phyloP scores from a whole-genome alignment of 2,113 vertebrate species.

The Mormoops blainvillei region DNA sequence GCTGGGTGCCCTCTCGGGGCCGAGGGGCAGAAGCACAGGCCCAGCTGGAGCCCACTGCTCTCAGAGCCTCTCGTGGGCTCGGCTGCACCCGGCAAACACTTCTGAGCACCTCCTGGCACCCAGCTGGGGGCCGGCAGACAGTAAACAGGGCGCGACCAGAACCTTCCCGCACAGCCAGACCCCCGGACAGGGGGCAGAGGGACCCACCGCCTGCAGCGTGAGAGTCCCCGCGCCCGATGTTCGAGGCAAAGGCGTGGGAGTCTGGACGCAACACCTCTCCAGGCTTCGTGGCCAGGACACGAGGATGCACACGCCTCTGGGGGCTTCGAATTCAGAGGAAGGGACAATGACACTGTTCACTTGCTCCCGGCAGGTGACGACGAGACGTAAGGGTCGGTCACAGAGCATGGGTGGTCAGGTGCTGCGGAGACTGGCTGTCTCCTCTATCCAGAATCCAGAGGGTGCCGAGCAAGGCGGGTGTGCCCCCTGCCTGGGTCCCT shows the following conservation, averaged over 20 bases:
- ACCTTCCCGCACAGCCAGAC: too few relatives aligned
- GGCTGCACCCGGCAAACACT: neutral
- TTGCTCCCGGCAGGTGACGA: neutral
- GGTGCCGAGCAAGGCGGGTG: neutral
- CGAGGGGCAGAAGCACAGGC: too few relatives aligned
- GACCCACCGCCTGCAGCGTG: too few relatives aligned
- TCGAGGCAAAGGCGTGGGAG: neutral
- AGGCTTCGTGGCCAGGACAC: neutral
- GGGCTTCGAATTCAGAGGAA: neutral
- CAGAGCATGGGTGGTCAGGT: rapidly evolving
- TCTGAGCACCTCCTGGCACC: neutral
- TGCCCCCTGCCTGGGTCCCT: neutral
- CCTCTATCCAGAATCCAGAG: neutral
- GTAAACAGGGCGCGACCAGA: too few relatives aligned
- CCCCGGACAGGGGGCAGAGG: too few relatives aligned
- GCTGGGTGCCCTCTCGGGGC: too few relatives aligned
- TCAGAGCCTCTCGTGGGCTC: rapidly evolving
- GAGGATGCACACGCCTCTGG: rapidly evolving
- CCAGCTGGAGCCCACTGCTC: too few relatives aligned
- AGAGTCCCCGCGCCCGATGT: rapidly evolving
- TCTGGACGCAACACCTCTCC: too few relatives aligned
- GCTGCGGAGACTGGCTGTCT: neutral
- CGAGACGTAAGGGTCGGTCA: rapidly evolving
- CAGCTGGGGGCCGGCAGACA: neutral
- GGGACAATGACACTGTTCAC: rapidly evolving